Conservation (phyloP, 2,888 invertebrate species). For the Epinotia ramella region DNA sequence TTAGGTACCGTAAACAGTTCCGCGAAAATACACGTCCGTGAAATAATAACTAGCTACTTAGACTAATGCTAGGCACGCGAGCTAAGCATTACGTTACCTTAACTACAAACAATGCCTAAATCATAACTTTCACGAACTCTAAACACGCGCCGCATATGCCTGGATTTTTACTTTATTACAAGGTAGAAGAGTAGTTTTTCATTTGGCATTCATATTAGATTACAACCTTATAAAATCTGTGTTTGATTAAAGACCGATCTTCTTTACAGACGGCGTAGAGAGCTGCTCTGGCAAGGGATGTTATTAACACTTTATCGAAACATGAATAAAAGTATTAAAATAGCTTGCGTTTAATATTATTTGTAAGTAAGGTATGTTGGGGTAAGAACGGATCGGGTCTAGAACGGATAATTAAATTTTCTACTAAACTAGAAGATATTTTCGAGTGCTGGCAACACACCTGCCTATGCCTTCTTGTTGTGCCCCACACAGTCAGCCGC, state of each 20-base stretch:
- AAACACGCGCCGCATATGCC: neutral
- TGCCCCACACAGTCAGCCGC: too few relatives aligned
- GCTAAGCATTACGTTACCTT: constrained; percentile 12
- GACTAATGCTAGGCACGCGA: constrained; percentile 4
- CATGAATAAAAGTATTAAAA: neutral
- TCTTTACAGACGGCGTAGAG: constrained; percentile 5
- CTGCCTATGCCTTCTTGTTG: too few relatives aligned
- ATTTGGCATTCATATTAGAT: neutral
- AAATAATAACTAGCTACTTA: neutral
- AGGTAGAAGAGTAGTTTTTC: neutral
- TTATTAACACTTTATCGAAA: neutral
- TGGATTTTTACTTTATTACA: neutral
- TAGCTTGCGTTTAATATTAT: neutral
- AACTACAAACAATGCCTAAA: neutral
- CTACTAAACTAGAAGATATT: too few relatives aligned
- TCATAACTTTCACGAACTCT: neutral
- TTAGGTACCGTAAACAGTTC: neutral
- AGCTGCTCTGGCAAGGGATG: neutral
- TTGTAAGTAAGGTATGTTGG: too few relatives aligned
- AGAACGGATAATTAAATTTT: too few relatives aligned
- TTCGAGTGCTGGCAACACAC: too few relatives aligned
- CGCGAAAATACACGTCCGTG: neutral
- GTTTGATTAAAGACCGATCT: neutral
- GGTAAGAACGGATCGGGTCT: too few relatives aligned
- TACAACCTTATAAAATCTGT: neutral